Base-by-base conservation (phyloP, 2,113 vertebrate species). In the Noturus placidus region DNA sequence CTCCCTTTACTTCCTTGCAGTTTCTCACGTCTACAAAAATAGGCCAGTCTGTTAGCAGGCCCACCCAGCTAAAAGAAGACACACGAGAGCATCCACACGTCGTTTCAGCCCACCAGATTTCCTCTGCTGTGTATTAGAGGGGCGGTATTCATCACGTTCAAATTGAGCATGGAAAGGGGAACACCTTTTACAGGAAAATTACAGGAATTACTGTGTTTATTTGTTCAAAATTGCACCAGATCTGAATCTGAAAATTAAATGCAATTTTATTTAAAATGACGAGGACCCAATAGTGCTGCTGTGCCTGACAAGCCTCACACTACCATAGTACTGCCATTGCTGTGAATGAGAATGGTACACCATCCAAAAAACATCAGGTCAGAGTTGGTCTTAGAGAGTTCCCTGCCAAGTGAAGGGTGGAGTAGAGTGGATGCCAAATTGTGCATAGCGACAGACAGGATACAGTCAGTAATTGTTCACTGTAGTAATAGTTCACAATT, bases 31-130 rank as follows among this genome's bases (percentile, higher is more conserved):
- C 92, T 90, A 86, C 84, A 87, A 79, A 90, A 87, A 87, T 92
- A 92, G 74, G 92, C 89, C 63, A 82, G 84, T 89, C 84, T 88
- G 76, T 83, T 50, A 63, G 81, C 87, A 86, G 93, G 91, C 92
- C 92, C 94, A 91, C 94, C 94, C 93, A 93, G 8, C 72, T 78
- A 57, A 79, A 27, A 14, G n/a, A 42, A 9, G 52, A 88, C 72
- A 61, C 72, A 80, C 33, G 25, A 83, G 72, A 65, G 27, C 52
- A 78, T 86, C 67, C 86, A 86, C 70, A 87, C 78, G 86, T 42
- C 19, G 5, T 80, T 86, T 84, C 13, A 46, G 46, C 72, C 35
- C 78, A 83, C 77, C 84, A 86, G 25, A 80, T 82, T 80, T 90
- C 72, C 87, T 86, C 20, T 19, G 74, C 46, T 14, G n/a, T 59